Base-by-base conservation (phyloP, 1,140 invertebrate species). In the Triops cancriformis region DNA sequence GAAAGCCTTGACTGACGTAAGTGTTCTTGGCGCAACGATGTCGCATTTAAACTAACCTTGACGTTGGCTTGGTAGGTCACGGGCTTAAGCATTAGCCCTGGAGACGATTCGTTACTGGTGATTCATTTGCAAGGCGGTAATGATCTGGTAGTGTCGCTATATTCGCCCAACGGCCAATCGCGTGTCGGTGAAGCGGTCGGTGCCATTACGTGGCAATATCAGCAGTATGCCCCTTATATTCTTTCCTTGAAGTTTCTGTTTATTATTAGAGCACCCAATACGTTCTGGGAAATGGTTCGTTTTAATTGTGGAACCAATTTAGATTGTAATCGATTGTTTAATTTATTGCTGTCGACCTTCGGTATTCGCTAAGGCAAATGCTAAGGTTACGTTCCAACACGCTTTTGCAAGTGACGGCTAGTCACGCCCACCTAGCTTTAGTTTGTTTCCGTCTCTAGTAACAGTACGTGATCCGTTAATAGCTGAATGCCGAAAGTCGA, bases 51-150 rank as follows among this genome's bases (percentile, higher is more conserved):
- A 26, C 73, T 26, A 73, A 28, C 14, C 9, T 77, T 41, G 4
- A 79, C 23, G 27, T n/a, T 12, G 26, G 76, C 79, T 23, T 81
- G 10, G 23, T 14, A 92, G 88, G 87, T 96, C 5, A 93, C 91
- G n/a, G 91, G 92, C 9, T 81, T 95, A 1, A 94, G 91, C 82
- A 87, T 96, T 1, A 92, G 89, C n/a, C 89, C 92, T 14, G 93
- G 91, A 1, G 89, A 87, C 79, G 96, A 97, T 84, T 96, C 98
- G 83, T 87, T 98, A 75, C 89, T 96, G 77, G 91, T 95, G 11
- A 89, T 98, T 80, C 96, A 98, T 84, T 90, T 96, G 4, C 90
- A 91, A 79, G 89, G 89, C 28, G 92, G 93, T 26, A 96, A 97
- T 84, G 97, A 98, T 85, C 90, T 98, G 82, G 90, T 98, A 42